Percentiles rank a stretch among this genome's conserved stretches.
These are phyloP conservation scores for Streptopelia turtur DNA, from an alignment of 2,797 vertebrate genomes.

Conservation along the genomic window DNA sequence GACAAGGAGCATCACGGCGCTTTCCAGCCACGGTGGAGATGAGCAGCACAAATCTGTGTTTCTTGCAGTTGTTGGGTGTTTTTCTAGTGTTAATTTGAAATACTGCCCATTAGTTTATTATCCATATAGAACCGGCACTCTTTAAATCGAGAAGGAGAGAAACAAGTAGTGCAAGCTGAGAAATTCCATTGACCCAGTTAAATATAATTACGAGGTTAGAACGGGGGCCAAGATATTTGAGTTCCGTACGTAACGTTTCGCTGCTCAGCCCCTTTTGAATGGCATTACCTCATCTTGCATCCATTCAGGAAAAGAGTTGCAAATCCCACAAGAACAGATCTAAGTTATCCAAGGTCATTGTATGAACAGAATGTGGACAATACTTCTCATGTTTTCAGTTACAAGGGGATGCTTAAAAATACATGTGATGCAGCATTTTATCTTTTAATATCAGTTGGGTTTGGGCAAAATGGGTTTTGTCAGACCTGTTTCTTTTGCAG, in stretches of 20 bases:
- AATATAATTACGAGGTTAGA: constrained; percentile 29
- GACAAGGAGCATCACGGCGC: not conserved
- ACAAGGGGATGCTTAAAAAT: not conserved
- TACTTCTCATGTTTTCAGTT: not conserved
- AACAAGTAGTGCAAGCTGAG: constrained; percentile 34
- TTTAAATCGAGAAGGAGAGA: not conserved
- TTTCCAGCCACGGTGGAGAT: not conserved
- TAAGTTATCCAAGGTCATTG: constrained; percentile 52
- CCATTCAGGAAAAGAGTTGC: constrained; percentile 66
- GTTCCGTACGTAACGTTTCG: constrained; percentile 20
- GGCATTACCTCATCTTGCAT: constrained; percentile 74
- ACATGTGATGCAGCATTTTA: not conserved
- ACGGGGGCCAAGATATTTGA: constrained; percentile 12
- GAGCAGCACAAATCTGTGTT: not conserved
- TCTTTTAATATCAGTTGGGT: not conserved
- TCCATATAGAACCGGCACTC: not conserved
- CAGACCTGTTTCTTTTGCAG: not conserved
- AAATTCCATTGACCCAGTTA: constrained; percentile 54
- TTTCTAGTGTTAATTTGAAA: not conserved
- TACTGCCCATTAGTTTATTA: not conserved
- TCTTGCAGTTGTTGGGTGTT: not conserved
- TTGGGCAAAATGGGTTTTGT: not conserved
- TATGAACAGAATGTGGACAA: not conserved
- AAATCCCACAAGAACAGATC: constrained; percentile 47
- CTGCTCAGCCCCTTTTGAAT: constrained; percentile 35